phyloP scores from a whole-genome alignment of 2,888 invertebrate species.

The Cepaea hortensis region DNA sequence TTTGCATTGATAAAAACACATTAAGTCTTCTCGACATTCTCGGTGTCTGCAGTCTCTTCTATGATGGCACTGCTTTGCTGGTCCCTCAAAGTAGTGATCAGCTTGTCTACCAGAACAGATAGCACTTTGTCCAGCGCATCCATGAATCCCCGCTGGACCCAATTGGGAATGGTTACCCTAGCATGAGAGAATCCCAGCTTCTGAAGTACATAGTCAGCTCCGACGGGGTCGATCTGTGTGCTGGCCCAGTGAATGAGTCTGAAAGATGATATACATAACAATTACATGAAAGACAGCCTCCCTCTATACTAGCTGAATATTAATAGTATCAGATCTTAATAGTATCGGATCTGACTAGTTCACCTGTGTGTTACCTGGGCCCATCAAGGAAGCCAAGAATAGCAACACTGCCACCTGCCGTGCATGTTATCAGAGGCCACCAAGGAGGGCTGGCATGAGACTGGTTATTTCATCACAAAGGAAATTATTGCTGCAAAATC shows the following conservation, averaged over 20 bases:
- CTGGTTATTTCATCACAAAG: no score
- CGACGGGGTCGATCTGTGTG: slow-evolving; percentile 97
- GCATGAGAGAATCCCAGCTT: slow-evolving; percentile 98
- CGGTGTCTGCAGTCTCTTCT: slow-evolving; percentile 26
- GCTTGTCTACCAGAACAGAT: slow-evolving; percentile 72
- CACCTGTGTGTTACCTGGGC: no score
- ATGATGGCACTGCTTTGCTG: slow-evolving; percentile 43
- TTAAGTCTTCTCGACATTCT: background rate
- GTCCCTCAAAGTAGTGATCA: slow-evolving; percentile 63
- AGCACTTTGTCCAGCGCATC: slow-evolving; percentile 94
- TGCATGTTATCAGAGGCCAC: no score
- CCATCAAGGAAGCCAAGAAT: no score
- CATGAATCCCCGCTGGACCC: slow-evolving; percentile 98
- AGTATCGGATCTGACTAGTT: no score
- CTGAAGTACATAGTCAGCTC: slow-evolving; percentile 97
- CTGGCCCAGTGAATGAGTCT: slow-evolving; percentile 86
- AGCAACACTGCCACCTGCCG: no score
- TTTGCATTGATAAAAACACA: no score
- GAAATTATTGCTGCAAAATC: no score
- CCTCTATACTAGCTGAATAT: no score
- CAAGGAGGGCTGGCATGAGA: no score
- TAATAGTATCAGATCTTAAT: no score
- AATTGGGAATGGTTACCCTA: slow-evolving; percentile 98
- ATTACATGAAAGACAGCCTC: no score
- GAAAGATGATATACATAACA: slow-evolving; percentile 31